phyloP scores from a whole-genome alignment of 1,140 invertebrate genomes.

The Rhyacophila brunnea region DNA sequence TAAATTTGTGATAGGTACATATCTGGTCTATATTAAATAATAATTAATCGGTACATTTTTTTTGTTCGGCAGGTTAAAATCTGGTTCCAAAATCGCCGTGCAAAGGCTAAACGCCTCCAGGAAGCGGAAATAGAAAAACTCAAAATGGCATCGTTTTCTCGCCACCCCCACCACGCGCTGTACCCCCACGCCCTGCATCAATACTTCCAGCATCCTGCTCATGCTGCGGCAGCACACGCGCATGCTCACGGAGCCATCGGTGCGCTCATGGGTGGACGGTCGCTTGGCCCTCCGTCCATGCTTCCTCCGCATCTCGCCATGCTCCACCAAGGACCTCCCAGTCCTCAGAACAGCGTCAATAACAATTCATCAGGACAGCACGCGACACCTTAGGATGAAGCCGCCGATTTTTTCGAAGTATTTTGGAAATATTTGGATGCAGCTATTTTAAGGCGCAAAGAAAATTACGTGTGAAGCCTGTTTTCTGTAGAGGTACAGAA shows the following conservation, averaged over 20 bases:
- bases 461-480: no score
- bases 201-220: conserved; percentile 46
- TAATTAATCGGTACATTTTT: neutral
- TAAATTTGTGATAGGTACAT: no score
- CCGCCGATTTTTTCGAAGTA: no score
- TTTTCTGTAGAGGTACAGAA: no score
- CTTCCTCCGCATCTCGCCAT: conserved; percentile 43
- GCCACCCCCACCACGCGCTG: conserved; percentile 52
- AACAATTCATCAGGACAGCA: conserved; percentile 16
- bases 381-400: conserved; percentile 1
- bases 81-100: conserved; percentile 96
- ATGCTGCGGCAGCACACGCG: conserved; percentile 34
- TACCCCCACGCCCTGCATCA: conserved; percentile 48
- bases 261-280: conserved; percentile 39
- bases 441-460: no score
- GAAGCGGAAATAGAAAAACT: conserved; percentile 92
- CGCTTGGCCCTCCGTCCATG: conserved; percentile 45
- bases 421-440: no score
- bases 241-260: conserved; percentile 45
- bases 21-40: no score
- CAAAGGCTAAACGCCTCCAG: conserved; percentile 91
- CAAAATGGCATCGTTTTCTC: conserved; percentile 67
- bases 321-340: conserved; percentile 42
- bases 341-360: conserved; percentile 12
- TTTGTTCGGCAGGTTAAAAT: conserved; percentile 80